Conservation (phyloP, 2,113 vertebrate species). For the Scalopus aquaticus region DNA sequence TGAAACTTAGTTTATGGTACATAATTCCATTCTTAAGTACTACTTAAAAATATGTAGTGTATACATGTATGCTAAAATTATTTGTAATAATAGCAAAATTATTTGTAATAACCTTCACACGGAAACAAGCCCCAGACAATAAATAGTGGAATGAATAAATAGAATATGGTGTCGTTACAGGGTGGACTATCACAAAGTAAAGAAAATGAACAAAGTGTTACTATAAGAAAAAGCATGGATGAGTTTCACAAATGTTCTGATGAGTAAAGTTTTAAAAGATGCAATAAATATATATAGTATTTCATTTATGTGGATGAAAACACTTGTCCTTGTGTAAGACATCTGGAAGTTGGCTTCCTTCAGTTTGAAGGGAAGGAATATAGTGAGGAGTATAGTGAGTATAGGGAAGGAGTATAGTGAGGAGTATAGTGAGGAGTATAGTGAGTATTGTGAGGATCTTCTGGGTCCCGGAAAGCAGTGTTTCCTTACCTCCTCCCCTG, state of each 20-base stretch:
- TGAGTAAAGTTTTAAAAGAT: background rate
- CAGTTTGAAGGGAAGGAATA: background rate
- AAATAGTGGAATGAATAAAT: background rate
- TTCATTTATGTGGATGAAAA: background rate
- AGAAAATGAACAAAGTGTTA: background rate
- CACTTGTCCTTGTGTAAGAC: background rate
- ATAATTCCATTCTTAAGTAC: background rate
- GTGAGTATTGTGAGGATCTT: background rate
- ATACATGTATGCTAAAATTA: background rate
- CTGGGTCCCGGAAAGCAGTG: background rate
- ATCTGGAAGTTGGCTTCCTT: background rate
- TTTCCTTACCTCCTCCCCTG: background rate
- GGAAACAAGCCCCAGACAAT: background rate
- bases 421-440: no score
- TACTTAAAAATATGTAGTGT: background rate
- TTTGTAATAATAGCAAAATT: background rate
- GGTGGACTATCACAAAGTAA: background rate
- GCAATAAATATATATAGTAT: background rate
- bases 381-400: no score
- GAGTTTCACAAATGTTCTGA: background rate
- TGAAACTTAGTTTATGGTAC: background rate
- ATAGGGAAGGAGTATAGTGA: background rate
- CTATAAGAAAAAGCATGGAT: background rate
- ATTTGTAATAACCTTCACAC: background rate
- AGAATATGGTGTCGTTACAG: background rate